A percentile compares a stretch with the other conserved stretches of the same genome.
Evolutionary conservation across 2,113 vertebrate genomes (phyloP).

Genomic region (Rynchops niger): DNA sequence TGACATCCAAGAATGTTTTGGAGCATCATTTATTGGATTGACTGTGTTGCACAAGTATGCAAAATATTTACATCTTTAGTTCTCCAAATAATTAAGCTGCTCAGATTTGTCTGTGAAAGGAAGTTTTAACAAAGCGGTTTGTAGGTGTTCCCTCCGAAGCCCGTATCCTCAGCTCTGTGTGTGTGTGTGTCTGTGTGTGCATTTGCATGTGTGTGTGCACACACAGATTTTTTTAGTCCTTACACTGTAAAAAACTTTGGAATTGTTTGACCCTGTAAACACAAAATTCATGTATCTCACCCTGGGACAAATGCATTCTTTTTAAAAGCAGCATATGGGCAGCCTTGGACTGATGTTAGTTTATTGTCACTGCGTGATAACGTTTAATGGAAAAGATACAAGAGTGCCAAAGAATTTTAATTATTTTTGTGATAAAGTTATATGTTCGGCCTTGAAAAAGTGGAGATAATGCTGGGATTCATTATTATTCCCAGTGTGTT

Average conservation of each 20-base stretch:
- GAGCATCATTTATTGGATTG: constrained; percentile 69
- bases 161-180: constrained; percentile 24
- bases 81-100: constrained; percentile 68
- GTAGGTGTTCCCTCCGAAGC: constrained; percentile 60
- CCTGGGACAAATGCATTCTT: constrained; percentile 80
- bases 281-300: constrained; percentile 81
- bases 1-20: constrained; percentile 56
- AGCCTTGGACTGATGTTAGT: constrained; percentile 90
- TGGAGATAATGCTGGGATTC: constrained; percentile 99
- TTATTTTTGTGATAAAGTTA: constrained; percentile 99
- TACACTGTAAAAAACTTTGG: constrained; percentile 73
- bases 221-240: constrained; percentile 73
- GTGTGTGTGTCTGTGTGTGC: not conserved
- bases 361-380: constrained; percentile 97
- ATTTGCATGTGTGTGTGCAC: constrained; percentile 33
- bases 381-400: constrained; percentile 99
- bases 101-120: constrained; percentile 68
- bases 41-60: constrained; percentile 70
- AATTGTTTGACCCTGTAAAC: constrained; percentile 79
- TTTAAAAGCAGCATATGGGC: constrained; percentile 86
- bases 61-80: constrained; percentile 74
- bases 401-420: constrained; percentile 98
- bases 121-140: constrained; percentile 69
- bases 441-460: constrained; percentile 99
- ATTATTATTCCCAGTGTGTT: constrained; percentile 99